phyloP scores from a whole-genome alignment of 2,113 vertebrate genomes.

The Microcebus jonahi region DNA sequence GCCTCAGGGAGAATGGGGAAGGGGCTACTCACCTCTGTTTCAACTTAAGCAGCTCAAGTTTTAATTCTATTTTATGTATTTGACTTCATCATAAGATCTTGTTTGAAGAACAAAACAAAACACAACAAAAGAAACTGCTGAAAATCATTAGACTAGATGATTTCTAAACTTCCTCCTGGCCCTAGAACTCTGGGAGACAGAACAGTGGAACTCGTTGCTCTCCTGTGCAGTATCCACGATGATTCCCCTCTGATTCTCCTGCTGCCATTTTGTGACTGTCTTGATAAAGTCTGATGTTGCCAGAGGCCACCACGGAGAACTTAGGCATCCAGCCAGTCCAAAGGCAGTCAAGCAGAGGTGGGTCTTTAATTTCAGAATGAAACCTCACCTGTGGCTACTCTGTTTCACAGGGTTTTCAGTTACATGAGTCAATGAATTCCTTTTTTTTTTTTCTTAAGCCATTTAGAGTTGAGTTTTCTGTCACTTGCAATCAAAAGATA shows the following conservation, averaged over 20 bases:
- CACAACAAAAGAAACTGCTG: not conserved
- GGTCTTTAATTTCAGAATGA: not conserved
- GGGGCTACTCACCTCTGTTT: not conserved
- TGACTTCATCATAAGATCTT: not conserved
- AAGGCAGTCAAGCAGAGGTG: not conserved
- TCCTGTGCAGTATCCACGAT: not conserved
- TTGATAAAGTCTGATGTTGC: not conserved
- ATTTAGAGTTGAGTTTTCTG: constrained; percentile 14
- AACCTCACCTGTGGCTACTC: not conserved
- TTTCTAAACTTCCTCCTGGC: not conserved
- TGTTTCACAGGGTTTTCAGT: not conserved
- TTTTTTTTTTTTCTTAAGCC: not conserved
- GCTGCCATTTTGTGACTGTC: not conserved
- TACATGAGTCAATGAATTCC: not conserved
- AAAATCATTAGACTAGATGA: not conserved
- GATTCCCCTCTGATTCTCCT: not conserved
- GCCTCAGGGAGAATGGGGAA: not conserved
- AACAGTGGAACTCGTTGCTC: not conserved
- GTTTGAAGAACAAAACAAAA: constrained; percentile 21
- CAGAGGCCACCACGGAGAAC: not conserved
- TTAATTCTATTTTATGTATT: constrained; percentile 12
- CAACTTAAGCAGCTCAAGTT: not conserved
- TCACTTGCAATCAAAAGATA: not conserved
- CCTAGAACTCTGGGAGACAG: not conserved
- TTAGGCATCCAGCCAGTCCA: not conserved